A percentile compares a stretch with the other conserved stretches of the same genome.
Evolutionary conservation across 23 tunicate species (phyloP).

Genomic region (Trididemnum miniatum): DNA sequence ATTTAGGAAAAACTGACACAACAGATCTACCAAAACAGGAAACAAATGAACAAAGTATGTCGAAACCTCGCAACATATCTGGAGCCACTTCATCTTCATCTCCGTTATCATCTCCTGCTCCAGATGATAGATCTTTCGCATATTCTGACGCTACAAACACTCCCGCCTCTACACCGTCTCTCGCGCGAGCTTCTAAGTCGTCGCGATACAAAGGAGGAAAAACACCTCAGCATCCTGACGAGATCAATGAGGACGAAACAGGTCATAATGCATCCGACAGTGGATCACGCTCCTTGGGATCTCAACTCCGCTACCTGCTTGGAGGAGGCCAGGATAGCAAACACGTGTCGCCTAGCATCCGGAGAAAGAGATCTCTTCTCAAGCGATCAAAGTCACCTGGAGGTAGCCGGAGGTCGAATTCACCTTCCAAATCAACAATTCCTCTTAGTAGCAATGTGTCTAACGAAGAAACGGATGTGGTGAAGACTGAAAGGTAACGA

Average conservation of each 20-base stretch:
- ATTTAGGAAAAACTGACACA: conserved; percentile 21
- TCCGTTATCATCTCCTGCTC: conserved; percentile 14
- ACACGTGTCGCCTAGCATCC: conserved; percentile 67
- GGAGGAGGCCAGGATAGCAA: conserved; percentile 63
- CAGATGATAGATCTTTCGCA: conserved; percentile 20
- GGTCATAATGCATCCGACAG: conserved; percentile 27
- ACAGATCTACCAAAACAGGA: neutral
- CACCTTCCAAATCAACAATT: conserved; percentile 52
- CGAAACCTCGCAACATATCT: neutral
- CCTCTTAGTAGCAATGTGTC: too few species aligned
- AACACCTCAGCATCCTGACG: neutral
- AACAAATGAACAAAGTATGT: neutral
- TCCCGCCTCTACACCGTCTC: conserved; percentile 23
- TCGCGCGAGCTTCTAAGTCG: neutral
- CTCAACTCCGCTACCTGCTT: conserved; percentile 52
- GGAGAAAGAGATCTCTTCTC: conserved; percentile 66
- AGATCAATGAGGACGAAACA: neutral
- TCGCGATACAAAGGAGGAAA: neutral
- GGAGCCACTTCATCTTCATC: neutral
- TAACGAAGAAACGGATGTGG: too few species aligned
- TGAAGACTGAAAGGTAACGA: too few species aligned
- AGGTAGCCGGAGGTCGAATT: conserved; percentile 56
- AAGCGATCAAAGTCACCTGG: conserved; percentile 83
- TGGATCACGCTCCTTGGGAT: conserved; percentile 39
- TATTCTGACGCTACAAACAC: conserved; percentile 18